phyloP scores from a whole-genome alignment of 37 sponge, comb jelly and placozoan genomes.

The Bolinopsis microptera region DNA sequence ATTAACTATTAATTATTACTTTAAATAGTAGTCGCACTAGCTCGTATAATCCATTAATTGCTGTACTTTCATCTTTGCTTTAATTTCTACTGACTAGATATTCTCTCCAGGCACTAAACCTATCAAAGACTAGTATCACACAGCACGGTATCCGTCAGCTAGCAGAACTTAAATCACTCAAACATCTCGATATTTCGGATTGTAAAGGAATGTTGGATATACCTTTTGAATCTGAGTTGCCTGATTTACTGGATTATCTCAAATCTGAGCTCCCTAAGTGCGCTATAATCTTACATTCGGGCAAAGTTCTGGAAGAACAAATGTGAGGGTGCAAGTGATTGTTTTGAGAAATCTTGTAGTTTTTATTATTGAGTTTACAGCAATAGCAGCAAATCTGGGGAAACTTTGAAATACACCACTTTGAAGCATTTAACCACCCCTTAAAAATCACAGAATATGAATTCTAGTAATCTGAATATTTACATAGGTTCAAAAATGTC shows the following conservation, averaged over 20 bases:
- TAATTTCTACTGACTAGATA: no score
- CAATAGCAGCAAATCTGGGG: no score
- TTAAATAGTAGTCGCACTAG: no score
- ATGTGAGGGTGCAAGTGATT: no score
- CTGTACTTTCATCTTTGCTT: neutral
- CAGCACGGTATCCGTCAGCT: neutral
- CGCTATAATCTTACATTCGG: neutral
- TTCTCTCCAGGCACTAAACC: slow-evolving; percentile 1
- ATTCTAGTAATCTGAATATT: no score
- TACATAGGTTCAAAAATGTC: no score
- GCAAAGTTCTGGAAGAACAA: neutral
- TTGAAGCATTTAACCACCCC: no score
- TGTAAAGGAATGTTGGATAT: neutral
- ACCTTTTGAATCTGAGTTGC: neutral
- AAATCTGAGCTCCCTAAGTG: neutral
- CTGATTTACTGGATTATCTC: neutral
- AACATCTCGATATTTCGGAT: slow-evolving; percentile 5
- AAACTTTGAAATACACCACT: no score
- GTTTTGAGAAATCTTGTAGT: no score
- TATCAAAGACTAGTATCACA: neutral
- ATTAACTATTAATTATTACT: no score
- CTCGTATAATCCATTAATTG: neutral
- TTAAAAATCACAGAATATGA: no score
- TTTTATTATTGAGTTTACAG: no score
- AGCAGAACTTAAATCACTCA: neutral